A percentile compares a stretch with the other conserved stretches of the same genome.
Evolutionary conservation across 2,797 vertebrate genomes (phyloP).

Genomic region (Smutsia gigantea): DNA sequence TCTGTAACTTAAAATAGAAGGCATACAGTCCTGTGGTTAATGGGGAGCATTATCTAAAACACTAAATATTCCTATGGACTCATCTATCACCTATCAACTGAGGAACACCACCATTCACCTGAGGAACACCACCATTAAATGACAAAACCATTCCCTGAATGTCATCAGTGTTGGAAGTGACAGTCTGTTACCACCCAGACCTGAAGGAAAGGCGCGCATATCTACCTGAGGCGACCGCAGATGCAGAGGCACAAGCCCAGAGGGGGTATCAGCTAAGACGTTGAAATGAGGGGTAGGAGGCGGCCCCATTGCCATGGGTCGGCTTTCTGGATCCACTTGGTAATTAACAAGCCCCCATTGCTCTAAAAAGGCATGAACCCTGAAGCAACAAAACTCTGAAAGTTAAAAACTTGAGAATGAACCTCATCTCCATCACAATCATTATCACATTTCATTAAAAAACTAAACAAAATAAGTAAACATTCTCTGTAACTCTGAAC

Average conservation of each 20-base stretch:
- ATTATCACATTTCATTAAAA: not conserved
- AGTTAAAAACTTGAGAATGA: constrained; percentile 44
- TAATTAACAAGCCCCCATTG: constrained; percentile 99
- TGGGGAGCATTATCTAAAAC: not conserved
- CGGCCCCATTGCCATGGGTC: constrained; percentile 97
- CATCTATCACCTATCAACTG: not conserved
- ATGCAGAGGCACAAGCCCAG: constrained; percentile 95
- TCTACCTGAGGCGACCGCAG: constrained; percentile 94
- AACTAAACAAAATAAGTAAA: not conserved
- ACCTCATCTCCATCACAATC: not conserved
- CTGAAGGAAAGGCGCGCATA: not conserved
- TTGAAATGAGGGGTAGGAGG: constrained; percentile 98
- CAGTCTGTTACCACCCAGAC: not conserved
- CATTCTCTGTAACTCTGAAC: not conserved
- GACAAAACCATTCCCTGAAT: not conserved
- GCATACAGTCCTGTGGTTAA: not conserved
- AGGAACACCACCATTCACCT: not conserved
- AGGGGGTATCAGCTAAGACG: constrained; percentile 96
- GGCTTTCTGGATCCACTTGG: constrained; percentile 96
- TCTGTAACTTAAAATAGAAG: not conserved
- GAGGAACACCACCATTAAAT: not conserved
- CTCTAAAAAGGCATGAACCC: constrained; percentile 97
- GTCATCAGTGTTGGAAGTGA: not conserved
- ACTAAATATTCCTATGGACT: not conserved
- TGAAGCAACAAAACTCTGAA: constrained; percentile 69